Base-by-base conservation (phyloP, 2,113 vertebrate genomes). In the Ancistrus triradiatus region DNA sequence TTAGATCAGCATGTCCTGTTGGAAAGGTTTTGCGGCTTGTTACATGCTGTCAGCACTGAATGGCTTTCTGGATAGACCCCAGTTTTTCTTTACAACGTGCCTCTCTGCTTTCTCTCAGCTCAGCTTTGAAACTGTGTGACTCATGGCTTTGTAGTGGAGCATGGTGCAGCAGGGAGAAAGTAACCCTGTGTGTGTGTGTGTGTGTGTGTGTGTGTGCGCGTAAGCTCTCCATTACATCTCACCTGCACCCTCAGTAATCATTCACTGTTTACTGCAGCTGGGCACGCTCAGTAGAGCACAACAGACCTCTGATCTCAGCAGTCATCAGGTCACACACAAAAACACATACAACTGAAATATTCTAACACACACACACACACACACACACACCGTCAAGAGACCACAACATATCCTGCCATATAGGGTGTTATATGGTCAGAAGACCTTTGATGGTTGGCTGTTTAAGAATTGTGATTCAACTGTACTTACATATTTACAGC, bases 11-110 rank as follows among this genome's bases (percentile, higher is more conserved):
- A 10, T 59, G 47, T 73, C 56, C 60, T 52, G 51, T 59, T 73
- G 59, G 60, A 68, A 53, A 68, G 24, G 65, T 44, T 73, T 73
- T 67, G 65, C 55, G 50, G 70, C 70, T 68, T 73, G 65, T 73
- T 68, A 73, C 60, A 59, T 59, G 61, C 65, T 73, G 65, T 73
- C 70, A 73, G 49, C 65, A 21, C 70, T 40, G 24, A 73, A 55
- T 18, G 57, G 24, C 43, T 60, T 71, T 60, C 42, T 66, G 63
- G 63, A 51, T 38, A 66, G 37, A 38, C 53, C 53, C 50, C 59
- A 63, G 47, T 52, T 28, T 73, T 40, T 60, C 56, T 67, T 72
- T 73, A 68, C 55, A 68, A 63, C 65, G 24, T n/a, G 42, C 62
- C 55, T 61, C 69, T 64, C 53, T 64, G 56, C 61, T 73, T 68